Evolutionary conservation across 1,140 invertebrate genomes (phyloP), one percentile per base, ranked within the genome.

Genomic region (Spodoptera litura): DNA sequence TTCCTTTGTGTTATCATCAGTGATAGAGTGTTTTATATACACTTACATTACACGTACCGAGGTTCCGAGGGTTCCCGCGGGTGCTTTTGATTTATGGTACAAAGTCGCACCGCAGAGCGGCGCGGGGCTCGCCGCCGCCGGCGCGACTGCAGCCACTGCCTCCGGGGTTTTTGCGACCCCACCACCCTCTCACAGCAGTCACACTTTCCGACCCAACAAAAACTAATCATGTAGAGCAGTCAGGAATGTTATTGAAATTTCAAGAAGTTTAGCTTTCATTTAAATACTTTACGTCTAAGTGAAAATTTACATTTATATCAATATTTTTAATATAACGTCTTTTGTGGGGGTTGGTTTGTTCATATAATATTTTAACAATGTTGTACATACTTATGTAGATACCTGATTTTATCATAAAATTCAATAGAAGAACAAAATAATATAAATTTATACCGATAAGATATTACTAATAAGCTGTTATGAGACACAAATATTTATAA

Each of bases 1-100:
- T 84, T 85, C 81, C 71, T 83, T 85, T 85, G 84, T 82, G 78
- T 82, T 80, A 85, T 84, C 81, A 86, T 84, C 79, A 82, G 70
- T 53, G 78, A 82, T 84, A 87, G 80, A 89, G 79, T 84, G 80
- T 79, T 81, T 82, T 82, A 87, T 85, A 74, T 83, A 83, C 84
- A 83, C 85, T 83, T 84, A 81, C 78, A 76, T 88, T 84, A 84
- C 82, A 84, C 78, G 84, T 84, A 84, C 79, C 68, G 82, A 83
- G 81, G 79, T 84, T 85, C 79, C 68, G 82, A 83, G 81, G 79
- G 55, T 77, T 72, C 31, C 66, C 66, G 66, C 35, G 87, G 89
- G 88, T 88, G 88, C 83, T 88, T 90, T 91, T 94, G 92, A 93
- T 93, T 93, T 93, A 94, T 93, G 87, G 87, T 83, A 83, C 83